phyloP scores from a whole-genome alignment of 2,113 vertebrate genomes.

The Heterocephalus glaber region DNA sequence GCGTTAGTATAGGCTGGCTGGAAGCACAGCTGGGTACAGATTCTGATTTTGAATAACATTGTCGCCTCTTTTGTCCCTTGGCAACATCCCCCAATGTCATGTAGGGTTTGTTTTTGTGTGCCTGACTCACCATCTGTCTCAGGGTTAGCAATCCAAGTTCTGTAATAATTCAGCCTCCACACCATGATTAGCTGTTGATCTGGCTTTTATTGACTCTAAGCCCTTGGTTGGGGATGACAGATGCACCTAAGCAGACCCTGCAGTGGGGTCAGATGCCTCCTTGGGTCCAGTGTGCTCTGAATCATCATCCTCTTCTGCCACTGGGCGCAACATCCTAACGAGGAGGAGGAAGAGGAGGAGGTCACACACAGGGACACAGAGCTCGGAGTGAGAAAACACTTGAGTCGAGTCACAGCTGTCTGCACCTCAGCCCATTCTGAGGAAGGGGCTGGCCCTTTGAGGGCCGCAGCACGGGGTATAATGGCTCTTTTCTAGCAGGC shows the following conservation, averaged over 20 bases:
- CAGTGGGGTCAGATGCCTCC: not conserved
- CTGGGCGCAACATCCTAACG: rapidly evolving
- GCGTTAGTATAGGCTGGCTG: not conserved
- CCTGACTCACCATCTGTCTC: slow-evolving; percentile 31
- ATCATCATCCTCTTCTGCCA: rapidly evolving
- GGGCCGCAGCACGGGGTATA: rapidly evolving
- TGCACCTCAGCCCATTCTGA: rapidly evolving
- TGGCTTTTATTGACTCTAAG: not conserved
- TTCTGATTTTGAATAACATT: slow-evolving; percentile 49
- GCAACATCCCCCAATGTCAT: not conserved
- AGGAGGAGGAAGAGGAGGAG: not conserved
- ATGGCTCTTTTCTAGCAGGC: rapidly evolving
- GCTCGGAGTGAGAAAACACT: rapidly evolving
- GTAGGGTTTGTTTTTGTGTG: slow-evolving; percentile 53
- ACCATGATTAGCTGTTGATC: not conserved
- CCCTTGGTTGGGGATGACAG: not conserved
- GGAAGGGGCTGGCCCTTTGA: rapidly evolving
- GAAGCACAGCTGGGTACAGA: slow-evolving; percentile 60
- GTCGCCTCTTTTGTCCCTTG: slow-evolving; percentile 53
- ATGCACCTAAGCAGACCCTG: not conserved
- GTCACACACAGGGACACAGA: rapidly evolving
- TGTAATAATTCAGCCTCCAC: not conserved
- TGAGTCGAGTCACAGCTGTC: rapidly evolving
- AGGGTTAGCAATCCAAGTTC: slow-evolving; percentile 7
- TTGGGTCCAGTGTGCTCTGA: rapidly evolving